Conservation (phyloP, 2,888 invertebrate species). For the Lasioglossum oenotherae region DNA sequence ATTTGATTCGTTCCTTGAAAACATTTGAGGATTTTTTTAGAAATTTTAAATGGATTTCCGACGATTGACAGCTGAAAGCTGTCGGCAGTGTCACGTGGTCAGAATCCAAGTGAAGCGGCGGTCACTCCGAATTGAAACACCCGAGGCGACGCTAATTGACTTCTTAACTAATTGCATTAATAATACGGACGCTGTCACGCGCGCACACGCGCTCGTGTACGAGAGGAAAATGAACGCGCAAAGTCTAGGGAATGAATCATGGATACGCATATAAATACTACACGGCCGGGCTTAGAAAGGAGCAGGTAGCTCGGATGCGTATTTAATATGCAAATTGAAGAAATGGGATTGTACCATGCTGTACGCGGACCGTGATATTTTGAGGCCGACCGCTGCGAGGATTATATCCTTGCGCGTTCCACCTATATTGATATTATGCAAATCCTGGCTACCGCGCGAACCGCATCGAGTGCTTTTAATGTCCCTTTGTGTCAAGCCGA, state of each 20-base stretch:
- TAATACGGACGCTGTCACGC: slow-evolving; percentile 21
- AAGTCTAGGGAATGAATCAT: slow-evolving; percentile 61
- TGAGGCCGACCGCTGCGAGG: slow-evolving; percentile 72
- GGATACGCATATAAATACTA: slow-evolving; percentile 67
- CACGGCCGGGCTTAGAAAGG: slow-evolving; percentile 51
- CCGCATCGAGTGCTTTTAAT: slow-evolving; percentile 63
- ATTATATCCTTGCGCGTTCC: slow-evolving; percentile 72
- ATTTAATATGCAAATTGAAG: slow-evolving; percentile 83
- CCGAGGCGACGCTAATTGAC: slow-evolving; percentile 43
- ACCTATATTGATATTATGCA: slow-evolving; percentile 71
- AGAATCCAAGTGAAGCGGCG: neutral
- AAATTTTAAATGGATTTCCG: neutral
- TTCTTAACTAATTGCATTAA: slow-evolving; percentile 62
- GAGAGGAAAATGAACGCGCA: slow-evolving; percentile 54
- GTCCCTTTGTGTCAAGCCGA: slow-evolving; percentile 55
- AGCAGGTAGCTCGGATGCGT: slow-evolving; percentile 64
- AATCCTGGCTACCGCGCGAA: slow-evolving; percentile 54
- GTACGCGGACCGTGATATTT: slow-evolving; percentile 77
- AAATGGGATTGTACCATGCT: slow-evolving; percentile 79
- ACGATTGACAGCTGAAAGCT: neutral
- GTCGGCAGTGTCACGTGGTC: neutral
- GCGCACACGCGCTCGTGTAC: slow-evolving; percentile 4
- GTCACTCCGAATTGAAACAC: slow-evolving; percentile 33
- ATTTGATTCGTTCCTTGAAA: neutral
- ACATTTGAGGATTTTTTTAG: neutral